phyloP scores from a whole-genome alignment of 2,888 invertebrate genomes.

The Frankliniella intonsa region DNA sequence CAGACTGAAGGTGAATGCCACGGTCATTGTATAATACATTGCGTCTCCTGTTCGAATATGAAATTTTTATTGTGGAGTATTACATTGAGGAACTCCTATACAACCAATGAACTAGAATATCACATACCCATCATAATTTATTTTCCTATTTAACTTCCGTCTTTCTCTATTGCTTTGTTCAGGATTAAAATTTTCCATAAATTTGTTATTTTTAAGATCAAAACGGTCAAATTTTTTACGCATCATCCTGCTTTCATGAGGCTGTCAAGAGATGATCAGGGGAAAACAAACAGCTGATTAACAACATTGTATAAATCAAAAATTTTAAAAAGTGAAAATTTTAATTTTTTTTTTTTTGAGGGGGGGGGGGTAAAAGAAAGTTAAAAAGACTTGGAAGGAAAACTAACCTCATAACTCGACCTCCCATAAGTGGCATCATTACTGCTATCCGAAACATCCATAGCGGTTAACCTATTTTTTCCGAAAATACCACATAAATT shows the following conservation, averaged over 20 bases:
- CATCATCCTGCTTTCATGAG: not conserved
- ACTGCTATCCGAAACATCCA: not conserved
- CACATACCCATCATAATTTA: conserved; percentile 49
- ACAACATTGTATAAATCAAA: not conserved
- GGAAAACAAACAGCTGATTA: not conserved
- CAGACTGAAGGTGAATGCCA: conserved; percentile 59
- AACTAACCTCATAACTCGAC: not conserved
- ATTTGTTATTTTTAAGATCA: conserved; percentile 39
- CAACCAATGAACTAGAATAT: conserved; percentile 34
- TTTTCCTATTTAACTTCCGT: conserved; percentile 67
- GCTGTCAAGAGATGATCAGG: not conserved
- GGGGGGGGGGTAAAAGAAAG: not conserved
- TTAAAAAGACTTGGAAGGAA: too few species aligned
- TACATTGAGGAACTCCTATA: not conserved
- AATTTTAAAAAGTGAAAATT: not conserved
- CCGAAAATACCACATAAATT: too few species aligned
- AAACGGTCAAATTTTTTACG: not conserved
- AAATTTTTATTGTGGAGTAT: not conserved
- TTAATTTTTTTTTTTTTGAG: not conserved
- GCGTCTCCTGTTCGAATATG: conserved; percentile 47
- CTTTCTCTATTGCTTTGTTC: conserved; percentile 73
- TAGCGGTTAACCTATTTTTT: not conserved
- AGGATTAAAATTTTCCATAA: conserved; percentile 65
- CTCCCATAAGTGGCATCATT: conserved; percentile 17
- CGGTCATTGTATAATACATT: conserved; percentile 65